Conservation (phyloP, 64 coral and sea anemone species). For the Exaiptasia diaphana region DNA sequence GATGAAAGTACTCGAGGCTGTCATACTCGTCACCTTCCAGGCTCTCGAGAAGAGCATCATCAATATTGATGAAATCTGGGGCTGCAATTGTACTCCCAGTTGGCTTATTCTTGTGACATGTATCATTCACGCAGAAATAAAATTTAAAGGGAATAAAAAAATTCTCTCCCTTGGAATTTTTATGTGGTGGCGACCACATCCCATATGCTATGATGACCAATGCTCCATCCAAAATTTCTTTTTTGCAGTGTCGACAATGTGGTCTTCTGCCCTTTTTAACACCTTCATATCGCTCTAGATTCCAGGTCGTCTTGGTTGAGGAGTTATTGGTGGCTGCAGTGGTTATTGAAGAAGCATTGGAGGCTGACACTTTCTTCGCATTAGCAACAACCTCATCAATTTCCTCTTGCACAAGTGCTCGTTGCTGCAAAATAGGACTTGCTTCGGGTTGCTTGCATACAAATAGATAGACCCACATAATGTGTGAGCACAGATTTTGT, state of each 20-base stretch:
- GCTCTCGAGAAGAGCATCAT: conserved; percentile 21
- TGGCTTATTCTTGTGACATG: conserved; percentile 29
- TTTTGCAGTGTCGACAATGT: conserved; percentile 7
- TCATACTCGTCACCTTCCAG: conserved; percentile 27
- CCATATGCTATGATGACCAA: conserved; percentile 26
- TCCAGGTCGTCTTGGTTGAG: neutral
- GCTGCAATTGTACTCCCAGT: conserved; percentile 12
- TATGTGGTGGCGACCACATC: conserved; percentile 43
- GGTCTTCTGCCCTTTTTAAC: conserved; percentile 4
- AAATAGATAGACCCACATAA: conserved; percentile 50
- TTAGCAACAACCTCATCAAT: neutral
- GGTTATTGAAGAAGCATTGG: neutral
- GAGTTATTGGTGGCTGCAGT: neutral
- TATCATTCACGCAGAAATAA: conserved; percentile 34
- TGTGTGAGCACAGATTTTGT: conserved; percentile 38
- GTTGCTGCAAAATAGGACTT: conserved; percentile 42
- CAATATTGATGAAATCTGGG: conserved; percentile 8
- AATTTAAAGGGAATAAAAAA: conserved; percentile 48
- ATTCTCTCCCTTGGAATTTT: conserved; percentile 41
- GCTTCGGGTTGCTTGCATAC: conserved; percentile 39
- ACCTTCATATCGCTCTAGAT: conserved; percentile 4
- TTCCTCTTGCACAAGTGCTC: conserved; percentile 17
- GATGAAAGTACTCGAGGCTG: conserved; percentile 1
- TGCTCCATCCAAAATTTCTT: conserved; percentile 14
- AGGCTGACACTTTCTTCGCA: neutral